phyloP scores from a whole-genome alignment of 2,797 vertebrate species.

The Momotus momota region DNA sequence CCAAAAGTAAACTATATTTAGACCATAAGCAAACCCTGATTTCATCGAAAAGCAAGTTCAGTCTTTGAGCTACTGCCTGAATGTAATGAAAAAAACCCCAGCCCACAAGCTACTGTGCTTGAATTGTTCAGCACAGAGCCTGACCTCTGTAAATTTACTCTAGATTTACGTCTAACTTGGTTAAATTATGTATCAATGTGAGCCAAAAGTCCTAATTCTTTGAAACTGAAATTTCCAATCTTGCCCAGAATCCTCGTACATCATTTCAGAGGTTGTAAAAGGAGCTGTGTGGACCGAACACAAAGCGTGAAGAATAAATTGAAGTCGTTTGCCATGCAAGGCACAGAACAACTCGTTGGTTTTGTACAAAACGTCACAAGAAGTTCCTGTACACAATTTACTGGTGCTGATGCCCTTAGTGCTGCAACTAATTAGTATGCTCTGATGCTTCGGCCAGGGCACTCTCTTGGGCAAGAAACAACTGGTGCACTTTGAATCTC shows the following conservation, averaged over 20 bases:
- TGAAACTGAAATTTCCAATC: not conserved
- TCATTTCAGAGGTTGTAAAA: not conserved
- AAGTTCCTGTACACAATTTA: not conserved
- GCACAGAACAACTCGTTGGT: not conserved
- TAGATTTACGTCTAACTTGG: not conserved
- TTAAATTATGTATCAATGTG: not conserved
- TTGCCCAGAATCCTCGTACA: not conserved
- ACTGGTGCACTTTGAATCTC: not conserved
- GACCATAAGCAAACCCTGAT: not conserved
- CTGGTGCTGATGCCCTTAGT: not conserved
- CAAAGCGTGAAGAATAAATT: not conserved
- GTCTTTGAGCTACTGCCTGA: not conserved
- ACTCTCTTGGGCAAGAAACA: not conserved
- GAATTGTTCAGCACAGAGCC: not conserved
- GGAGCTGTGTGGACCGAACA: not conserved
- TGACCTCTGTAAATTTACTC: not conserved
- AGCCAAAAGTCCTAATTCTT: not conserved
- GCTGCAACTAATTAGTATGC: not conserved
- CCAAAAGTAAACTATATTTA: not conserved
- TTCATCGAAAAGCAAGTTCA: not conserved
- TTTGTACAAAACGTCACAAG: not conserved
- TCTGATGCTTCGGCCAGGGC: not conserved
- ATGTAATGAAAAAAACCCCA: not conserved
- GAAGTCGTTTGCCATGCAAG: not conserved
- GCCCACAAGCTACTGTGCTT: not conserved